phyloP scores from a whole-genome alignment of 2,888 invertebrate genomes.

The Cryptocheilus praepositus region DNA sequence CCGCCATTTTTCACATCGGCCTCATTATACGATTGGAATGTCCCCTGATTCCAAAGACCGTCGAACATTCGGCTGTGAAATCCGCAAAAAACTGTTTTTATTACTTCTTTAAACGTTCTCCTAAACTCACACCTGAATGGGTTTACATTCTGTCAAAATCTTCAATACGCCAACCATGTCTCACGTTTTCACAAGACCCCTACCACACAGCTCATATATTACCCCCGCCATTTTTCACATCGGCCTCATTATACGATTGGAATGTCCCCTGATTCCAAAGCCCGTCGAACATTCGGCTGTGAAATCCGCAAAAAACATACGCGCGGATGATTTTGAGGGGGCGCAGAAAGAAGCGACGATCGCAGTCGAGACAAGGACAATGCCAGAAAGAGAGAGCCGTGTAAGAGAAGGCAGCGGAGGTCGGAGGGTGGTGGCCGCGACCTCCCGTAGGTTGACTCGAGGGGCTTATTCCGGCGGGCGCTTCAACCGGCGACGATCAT shows the following conservation, averaged over 20 bases:
- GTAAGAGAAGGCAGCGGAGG: background rate
- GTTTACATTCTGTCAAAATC: too few relatives aligned
- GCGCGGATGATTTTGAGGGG: background rate
- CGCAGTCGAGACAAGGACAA: background rate
- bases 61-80: background rate
- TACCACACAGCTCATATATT: too few relatives aligned
- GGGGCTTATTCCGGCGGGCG: slow-evolving; percentile 63
- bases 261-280: background rate
- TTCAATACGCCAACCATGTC: too few relatives aligned
- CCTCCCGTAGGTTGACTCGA: slow-evolving; percentile 38
- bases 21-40: slow-evolving; percentile 3
- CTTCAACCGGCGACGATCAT: slow-evolving; percentile 67
- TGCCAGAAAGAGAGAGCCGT: background rate
- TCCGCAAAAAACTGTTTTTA: too few relatives aligned
- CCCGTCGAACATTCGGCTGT: background rate
- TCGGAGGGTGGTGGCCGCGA: background rate
- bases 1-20: background rate
- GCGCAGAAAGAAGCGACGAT: background rate
- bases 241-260: slow-evolving; percentile 3
- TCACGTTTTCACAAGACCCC: too few relatives aligned
- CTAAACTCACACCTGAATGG: too few relatives aligned
- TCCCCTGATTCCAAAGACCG: too few relatives aligned
- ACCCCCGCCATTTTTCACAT: slow-evolving; percentile 1
- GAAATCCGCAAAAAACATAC: background rate
- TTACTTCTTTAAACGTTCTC: too few relatives aligned